Base-by-base conservation (phyloP, 1,140 invertebrate species). In the Centruroides sculpturatus region DNA sequence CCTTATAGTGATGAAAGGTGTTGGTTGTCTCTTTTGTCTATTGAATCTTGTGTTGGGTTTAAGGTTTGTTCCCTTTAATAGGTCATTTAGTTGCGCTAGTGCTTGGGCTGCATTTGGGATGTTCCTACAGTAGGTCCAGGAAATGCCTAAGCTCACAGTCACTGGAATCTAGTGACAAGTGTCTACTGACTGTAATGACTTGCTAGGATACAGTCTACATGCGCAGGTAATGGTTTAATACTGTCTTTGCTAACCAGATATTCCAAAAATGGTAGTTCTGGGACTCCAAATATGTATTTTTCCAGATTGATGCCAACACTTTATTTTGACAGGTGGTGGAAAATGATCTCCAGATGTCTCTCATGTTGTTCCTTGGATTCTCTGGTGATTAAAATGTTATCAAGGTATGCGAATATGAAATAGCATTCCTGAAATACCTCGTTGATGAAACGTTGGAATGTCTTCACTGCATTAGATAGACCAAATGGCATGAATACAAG, bases 301-400 rank as follows among this genome's bases (percentile, higher is more conserved):
- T 36, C 57, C 34, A 60, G 49, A n/a, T 71, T 74, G 2, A 75
- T 59, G 53, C 66, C 69, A 4, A 76, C 35, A 11, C 66, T 64
- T 57, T 68, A 64, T 9, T 68, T 49, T 6, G 60, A 4, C 0
- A 79, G 66, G 3, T 69, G 57, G 66, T 23, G 23, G 13, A 78
- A 70, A 0, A 79, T 64, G 34, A 61, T 51, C 9, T 60, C 48
- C 2, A 79, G 51, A 59, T 78, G 71, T 12, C 54, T 41, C 0
- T 66, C 49, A 57, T 79, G 77, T 35, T 71, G 65, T 9, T 70
- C 64, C 55, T 65, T 67, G 34, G 60, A 61, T 5, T 67, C 52
- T 3, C 68, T 72, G 48, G 68, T 75, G 7, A 83, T 68, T 4
- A 80, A 67, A 46, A 83, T 64, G 12, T 60, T 41, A 47, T 55